Evolutionary conservation across 2,888 invertebrate species (phyloP).

Genomic region (Molorchus minor): DNA sequence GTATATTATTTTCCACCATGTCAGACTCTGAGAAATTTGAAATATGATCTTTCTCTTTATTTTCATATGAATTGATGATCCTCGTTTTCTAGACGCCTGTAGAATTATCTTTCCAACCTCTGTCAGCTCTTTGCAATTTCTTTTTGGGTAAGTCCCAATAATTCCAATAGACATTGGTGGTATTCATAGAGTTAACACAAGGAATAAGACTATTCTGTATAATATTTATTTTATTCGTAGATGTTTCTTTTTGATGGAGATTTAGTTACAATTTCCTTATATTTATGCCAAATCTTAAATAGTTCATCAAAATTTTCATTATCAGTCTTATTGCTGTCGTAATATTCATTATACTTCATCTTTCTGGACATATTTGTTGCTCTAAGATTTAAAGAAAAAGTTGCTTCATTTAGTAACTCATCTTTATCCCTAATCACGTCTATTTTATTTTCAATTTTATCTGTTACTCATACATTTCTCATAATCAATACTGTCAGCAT

Average conservation of each 20-base stretch:
- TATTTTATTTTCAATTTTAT: neutral
- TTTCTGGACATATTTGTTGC: constrained; percentile 10
- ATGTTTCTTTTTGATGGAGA: constrained; percentile 4
- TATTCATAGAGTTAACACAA: constrained; percentile 9
- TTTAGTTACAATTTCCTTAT: too few relatives aligned
- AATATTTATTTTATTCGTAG: constrained; percentile 11
- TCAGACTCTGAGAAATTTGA: too few relatives aligned
- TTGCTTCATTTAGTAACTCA: neutral
- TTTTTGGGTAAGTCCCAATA: constrained; percentile 7
- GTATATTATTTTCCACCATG: too few relatives aligned
- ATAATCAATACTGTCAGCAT: neutral
- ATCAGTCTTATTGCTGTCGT: neutral
- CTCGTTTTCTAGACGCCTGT: too few relatives aligned
- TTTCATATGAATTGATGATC: too few relatives aligned
- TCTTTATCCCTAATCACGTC: neutral
- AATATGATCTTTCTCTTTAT: too few relatives aligned
- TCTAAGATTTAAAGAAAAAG: constrained; percentile 8
- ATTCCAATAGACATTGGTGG: neutral
- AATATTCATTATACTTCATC: too few relatives aligned
- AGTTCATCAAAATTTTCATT: neutral
- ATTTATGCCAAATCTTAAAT: neutral
- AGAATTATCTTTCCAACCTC: too few relatives aligned
- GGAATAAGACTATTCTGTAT: constrained; percentile 17
- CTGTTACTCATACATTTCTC: neutral
- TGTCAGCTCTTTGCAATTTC: constrained; percentile 11